These are phyloP conservation scores for Urophycis tenuis DNA, from an alignment of 2,797 vertebrate species.

Conservation along the genomic window DNA sequence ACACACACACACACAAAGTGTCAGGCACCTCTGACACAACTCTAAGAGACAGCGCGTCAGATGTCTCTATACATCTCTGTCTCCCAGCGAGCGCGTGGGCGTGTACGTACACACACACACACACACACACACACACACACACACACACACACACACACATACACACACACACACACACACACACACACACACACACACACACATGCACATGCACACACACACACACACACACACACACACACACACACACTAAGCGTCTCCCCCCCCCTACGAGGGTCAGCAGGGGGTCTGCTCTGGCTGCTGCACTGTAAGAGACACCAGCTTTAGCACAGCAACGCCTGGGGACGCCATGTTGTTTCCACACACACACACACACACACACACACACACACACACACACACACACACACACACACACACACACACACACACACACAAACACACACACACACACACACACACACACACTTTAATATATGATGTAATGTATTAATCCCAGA, in stretches of 20 bases:
- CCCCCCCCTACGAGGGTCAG: constrained; percentile 3
- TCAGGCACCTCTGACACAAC: background rate
- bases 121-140: background rate
- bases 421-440: background rate
- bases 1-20: background rate
- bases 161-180: constrained; percentile 9
- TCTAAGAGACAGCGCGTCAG: background rate
- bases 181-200: constrained; percentile 13
- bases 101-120: background rate
- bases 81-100: background rate
- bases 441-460: too few relatives aligned
- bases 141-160: constrained; percentile 14
- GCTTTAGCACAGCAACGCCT: background rate
- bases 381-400: background rate
- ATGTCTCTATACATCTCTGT: background rate
- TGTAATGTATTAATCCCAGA: too few relatives aligned
- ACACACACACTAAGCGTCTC: background rate
- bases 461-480: too few relatives aligned
- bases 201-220: background rate
- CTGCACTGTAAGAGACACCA: background rate
- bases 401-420: background rate
- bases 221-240: constrained; percentile 15
- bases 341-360: background rate
- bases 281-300: background rate
- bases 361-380: too few relatives aligned